phyloP scores from a whole-genome alignment of 2,113 vertebrate genomes.

The Phaethon lepturus region DNA sequence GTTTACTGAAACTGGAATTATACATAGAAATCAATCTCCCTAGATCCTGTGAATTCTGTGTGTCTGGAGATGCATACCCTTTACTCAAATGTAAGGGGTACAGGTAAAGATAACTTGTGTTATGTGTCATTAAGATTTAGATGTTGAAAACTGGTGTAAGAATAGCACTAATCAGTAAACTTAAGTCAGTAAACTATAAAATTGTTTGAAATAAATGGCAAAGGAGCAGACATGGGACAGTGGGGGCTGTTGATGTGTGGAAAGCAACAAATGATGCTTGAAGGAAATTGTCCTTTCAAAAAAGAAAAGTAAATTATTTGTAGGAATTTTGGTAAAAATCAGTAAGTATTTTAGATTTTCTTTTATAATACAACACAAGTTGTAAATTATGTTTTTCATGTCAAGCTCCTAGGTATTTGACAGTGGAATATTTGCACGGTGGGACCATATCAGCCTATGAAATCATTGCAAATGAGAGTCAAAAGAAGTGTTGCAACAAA shows the following conservation, averaged over 20 bases:
- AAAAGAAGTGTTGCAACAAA: neutral
- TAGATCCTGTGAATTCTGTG: neutral
- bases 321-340: neutral
- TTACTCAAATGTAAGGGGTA: neutral
- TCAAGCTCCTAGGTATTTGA: neutral
- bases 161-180: neutral
- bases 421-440: neutral
- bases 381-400: neutral
- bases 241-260: neutral
- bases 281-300: neutral
- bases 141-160: neutral
- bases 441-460: neutral
- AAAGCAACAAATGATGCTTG: neutral
- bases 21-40: neutral
- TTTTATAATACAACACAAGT: neutral
- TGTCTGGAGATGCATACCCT: neutral
- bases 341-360: neutral
- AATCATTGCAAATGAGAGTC: neutral
- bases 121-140: neutral
- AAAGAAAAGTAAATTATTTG: neutral
- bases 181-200: neutral
- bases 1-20: neutral
- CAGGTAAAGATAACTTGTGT: neutral
- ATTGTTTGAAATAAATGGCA: neutral
- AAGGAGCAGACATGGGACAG: neutral